Evolutionary conservation across 2,113 vertebrate species (phyloP), one percentile per base, ranked within the genome.

Genomic region (Diphyllodes magnificus): DNA sequence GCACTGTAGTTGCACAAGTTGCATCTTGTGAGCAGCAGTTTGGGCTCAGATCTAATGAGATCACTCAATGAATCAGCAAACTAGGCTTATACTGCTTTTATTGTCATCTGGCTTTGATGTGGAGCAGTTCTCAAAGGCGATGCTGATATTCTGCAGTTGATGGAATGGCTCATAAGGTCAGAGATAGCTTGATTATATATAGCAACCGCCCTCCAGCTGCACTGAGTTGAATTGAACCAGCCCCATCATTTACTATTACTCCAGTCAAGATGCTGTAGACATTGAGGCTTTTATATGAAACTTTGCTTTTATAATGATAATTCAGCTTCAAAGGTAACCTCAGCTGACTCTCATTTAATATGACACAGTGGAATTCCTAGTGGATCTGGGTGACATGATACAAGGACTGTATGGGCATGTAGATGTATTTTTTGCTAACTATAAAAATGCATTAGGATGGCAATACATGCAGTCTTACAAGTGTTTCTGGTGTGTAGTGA

Each of bases 301-400:
- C 37, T 68, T 85, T 84, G 40, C 61, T 79, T 95, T 95, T 92
- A 57, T 79, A 61, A 87, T 91, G 76, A 25, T 92, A 91, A 84
- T 79, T 72, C 37, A 69, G 14, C 47, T 33, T 71, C 37, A 93
- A 69, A 82, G 61, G 49, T 78, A 87, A 76, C 60, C 28, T 94
- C 53, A 57, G 13, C 63, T 87, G 66, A 51, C n/a, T 85, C 14
- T 71, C 31, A 13, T 81, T 75, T 88, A 75, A 18, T 37, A 28
- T 44, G 54, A 49, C 35, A 54, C 44, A 42, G 63, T 39, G 31
- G 57, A 86, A 57, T 88, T 91, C 63, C n/a, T 83, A 23, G 31
- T 65, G 66, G 40, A 56, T 77, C 60, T 78, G 31, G 27, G 49
- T 76, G 50, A 79, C 25, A 31, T 40, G 64, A 23, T 64, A 18